Evolutionary conservation across 2,113 vertebrate genomes (phyloP), one percentile per base, ranked within the genome.

Genomic region (Tylochromis polylepis): DNA sequence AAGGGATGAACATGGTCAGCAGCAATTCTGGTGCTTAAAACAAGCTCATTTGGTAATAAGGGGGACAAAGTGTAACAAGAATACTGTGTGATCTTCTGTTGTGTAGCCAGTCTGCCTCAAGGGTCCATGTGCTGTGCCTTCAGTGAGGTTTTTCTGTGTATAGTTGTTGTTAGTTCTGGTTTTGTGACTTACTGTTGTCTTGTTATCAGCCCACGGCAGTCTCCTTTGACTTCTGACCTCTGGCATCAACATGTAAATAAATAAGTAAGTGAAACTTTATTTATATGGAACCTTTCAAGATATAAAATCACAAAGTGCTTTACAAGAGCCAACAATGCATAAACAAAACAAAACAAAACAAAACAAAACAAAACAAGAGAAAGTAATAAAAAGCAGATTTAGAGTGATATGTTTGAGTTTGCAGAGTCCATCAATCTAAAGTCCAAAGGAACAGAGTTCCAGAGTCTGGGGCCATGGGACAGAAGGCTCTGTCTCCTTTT

Each of bases 1-100:
- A 59, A 29, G 4, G 57, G 57, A 59, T 59, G 57, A 29, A 16
- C 57, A 29, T 9, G 14, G 57, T 15, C 22, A 59, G 24, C 57
- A 59, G 29, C 24, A 59, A 59, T 59, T 59, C 2, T 29, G 24
- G 7, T 29, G 14, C 24, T 58, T 16, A 29, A 29, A 27, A 27
- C 7, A 7, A 24, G 0, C 1, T 6, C 24, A 57, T 14, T 27
- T 15, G 12, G 12, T 58, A 58, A 24, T 15, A 22, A 3, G 5
- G n/a, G 10, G 2, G 4, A 5, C 10, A 6, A 6, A 1, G 24
- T 15, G 6, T 8, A 14, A 1, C 12, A 29, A 29, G 56, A 15
- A 15, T 3, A 29, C 2, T 27, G 24, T 29, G 14, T 0, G 57
- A 8, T 59, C 24, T 59, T 59, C 59, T 36, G 34, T 34, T 34